Conservation (phyloP, 2,888 invertebrate species). For the Idaea aversata region DNA sequence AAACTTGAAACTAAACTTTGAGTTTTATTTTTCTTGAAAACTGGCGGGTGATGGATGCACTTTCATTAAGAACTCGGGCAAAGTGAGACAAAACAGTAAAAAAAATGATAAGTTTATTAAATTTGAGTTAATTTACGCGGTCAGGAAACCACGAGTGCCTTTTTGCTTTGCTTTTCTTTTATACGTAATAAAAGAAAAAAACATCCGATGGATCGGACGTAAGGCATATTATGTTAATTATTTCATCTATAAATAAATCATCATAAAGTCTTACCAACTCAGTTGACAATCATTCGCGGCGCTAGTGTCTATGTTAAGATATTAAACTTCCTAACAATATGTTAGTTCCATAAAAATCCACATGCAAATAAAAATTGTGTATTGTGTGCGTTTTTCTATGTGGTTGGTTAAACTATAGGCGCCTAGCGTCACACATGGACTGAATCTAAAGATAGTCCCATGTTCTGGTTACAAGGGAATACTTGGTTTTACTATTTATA, state of each 20-base stretch:
- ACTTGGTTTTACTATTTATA: background rate
- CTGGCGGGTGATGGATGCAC: no score
- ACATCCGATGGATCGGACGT: background rate
- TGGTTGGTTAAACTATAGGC: background rate
- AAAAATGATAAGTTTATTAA: no score
- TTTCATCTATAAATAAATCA: background rate
- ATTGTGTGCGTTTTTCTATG: background rate
- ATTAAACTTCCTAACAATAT: background rate
- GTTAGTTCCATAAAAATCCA: background rate
- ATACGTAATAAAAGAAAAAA: background rate
- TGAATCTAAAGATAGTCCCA: background rate
- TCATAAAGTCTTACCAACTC: background rate
- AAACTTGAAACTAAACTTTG: background rate
- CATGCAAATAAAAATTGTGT: background rate
- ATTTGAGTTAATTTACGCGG: no score
- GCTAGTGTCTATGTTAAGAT: background rate
- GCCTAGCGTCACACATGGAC: background rate
- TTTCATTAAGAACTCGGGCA: no score
- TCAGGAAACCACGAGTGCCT: no score
- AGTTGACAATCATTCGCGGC: background rate
- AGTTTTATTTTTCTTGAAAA: background rate
- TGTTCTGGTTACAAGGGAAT: background rate
- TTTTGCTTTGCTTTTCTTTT: no score
- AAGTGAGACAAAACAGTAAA: no score
- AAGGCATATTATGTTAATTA: background rate